These are phyloP conservation scores for Coranthus polyacanthus DNA, from an alignment of 2,797 vertebrate genomes.

Conservation along the genomic window DNA sequence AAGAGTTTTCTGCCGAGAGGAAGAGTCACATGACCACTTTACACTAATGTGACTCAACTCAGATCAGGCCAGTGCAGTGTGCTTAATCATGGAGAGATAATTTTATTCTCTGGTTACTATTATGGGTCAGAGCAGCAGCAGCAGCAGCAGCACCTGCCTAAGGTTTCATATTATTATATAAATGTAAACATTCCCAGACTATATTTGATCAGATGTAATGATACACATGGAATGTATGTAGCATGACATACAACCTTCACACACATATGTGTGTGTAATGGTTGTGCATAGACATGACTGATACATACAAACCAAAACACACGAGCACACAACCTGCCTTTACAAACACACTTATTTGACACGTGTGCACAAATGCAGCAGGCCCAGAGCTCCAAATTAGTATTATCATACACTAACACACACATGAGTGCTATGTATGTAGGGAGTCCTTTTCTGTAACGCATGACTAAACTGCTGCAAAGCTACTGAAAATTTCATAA, in stretches of 20 bases:
- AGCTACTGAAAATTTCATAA: conserved; percentile 88
- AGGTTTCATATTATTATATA: conserved; percentile 19
- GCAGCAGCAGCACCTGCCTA: conserved; percentile 7
- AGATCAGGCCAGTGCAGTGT: conserved; percentile 19
- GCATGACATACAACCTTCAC: conserved; percentile 35
- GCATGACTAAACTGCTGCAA: conserved; percentile 83
- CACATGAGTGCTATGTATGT: conserved; percentile 50
- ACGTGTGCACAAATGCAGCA: conserved; percentile 29
- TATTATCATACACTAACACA: conserved; percentile 18
- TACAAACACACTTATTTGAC: conserved; percentile 6
- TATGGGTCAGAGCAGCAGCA: conserved; percentile 42
- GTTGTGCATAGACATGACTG: conserved; percentile 24
- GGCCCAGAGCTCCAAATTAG: conserved; percentile 13
- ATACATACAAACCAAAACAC: conserved; percentile 19
- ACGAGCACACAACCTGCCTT: conserved; percentile 3
- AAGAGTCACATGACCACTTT: conserved; percentile 22
- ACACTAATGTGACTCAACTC: too few relatives aligned
- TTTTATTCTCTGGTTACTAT: conserved; percentile 28
- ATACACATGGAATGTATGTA: conserved; percentile 43
- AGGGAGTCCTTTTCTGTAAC: conserved; percentile 65
- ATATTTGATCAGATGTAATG: conserved; percentile 24
- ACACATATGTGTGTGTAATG: conserved; percentile 15
- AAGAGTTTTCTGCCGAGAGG: conserved; percentile 10
- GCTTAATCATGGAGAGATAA: conserved; percentile 32
- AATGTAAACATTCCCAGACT: conserved; percentile 36